Evolutionary conservation across 37 sponge, comb jelly and placozoan genomes (phyloP), one percentile per base, ranked within the genome.

Genomic region (Petrosia ficiformis): DNA sequence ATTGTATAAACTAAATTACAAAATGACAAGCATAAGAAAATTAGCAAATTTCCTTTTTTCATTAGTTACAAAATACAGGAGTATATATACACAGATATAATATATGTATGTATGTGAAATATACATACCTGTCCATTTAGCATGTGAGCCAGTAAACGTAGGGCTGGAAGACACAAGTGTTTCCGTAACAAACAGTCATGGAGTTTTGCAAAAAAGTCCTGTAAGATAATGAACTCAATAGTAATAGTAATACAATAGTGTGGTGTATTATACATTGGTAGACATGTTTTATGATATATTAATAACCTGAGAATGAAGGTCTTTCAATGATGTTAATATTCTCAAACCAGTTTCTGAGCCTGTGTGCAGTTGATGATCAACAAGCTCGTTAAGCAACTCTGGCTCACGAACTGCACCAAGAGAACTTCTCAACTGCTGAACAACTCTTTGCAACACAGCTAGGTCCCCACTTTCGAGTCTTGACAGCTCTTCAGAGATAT

Each of bases 181-280:
- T 42, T 68, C 48, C 78, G 72, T 8, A 38, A 57, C 19, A 90
- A 41, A 54, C 80, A 71, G 25, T 82, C 75, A 29, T 78, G 42
- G 64, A 86, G 44, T 60, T 90, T 90, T 44, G 80, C 82, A 67
- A 90, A 90, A 39, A 82, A 78, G 28, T 76, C 82, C 90, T 90
- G 68, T 14, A 76, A 26, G 1, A 48, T 22, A 57, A 56, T 29
- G 36, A 66, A 44, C 4, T 4, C 8, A 14, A 48, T 48, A 48
- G 54, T 19, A 48, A 48, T 8, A 48, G 54, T 8, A 48, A 48
- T 28, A 68, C 35, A 68, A 48, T 48, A 16, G 54, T 19, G 16
- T 48, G 54, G 16, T 10, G 10, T 16, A 48, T 16, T 10, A 19
- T 48, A 48, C 14, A 10, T 48, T 10, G 54, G 16, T 16, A 64